Percentiles rank a stretch among this genome's conserved stretches.
Evolutionary conservation across 2,888 invertebrate genomes (phyloP).

Genomic region (Empis livida): DNA sequence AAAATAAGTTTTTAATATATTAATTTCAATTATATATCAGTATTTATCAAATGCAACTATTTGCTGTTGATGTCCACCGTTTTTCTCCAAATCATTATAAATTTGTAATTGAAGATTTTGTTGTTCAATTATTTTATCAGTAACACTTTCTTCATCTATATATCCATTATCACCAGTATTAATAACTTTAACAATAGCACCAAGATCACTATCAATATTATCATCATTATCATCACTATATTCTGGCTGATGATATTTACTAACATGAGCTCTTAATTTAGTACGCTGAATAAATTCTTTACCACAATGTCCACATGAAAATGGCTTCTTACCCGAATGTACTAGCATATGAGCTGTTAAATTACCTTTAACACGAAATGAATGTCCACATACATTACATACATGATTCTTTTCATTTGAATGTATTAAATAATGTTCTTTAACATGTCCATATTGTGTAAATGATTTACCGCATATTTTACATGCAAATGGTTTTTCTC

Average conservation of each 20-base stretch:
- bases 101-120: too few species aligned
- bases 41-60: too few species aligned
- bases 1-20: too few species aligned
- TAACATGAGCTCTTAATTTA: slow-evolving; percentile 3
- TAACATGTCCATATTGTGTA: slow-evolving; percentile 7
- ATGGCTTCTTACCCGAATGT: slow-evolving; percentile 4
- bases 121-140: too few species aligned
- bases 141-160: too few species aligned
- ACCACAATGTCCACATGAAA: slow-evolving; percentile 2
- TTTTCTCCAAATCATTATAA: too few species aligned
- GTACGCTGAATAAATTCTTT: slow-evolving; percentile 4
- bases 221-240: not conserved
- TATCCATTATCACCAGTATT: too few species aligned
- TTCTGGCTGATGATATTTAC: not conserved
- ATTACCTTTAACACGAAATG: slow-evolving; percentile 10
- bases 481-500: slow-evolving; percentile 8
- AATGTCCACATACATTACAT: slow-evolving; percentile 1
- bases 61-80: too few species aligned
- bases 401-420: slow-evolving; percentile 1
- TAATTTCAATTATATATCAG: too few species aligned
- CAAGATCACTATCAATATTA: not conserved
- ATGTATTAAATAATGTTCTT: slow-evolving; percentile 7
- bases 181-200: too few species aligned
- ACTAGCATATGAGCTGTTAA: slow-evolving; percentile 9
- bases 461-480: slow-evolving; percentile 7